Evolutionary conservation across 1,140 invertebrate species (phyloP).

Genomic region (Neuroterus valhalla): DNA sequence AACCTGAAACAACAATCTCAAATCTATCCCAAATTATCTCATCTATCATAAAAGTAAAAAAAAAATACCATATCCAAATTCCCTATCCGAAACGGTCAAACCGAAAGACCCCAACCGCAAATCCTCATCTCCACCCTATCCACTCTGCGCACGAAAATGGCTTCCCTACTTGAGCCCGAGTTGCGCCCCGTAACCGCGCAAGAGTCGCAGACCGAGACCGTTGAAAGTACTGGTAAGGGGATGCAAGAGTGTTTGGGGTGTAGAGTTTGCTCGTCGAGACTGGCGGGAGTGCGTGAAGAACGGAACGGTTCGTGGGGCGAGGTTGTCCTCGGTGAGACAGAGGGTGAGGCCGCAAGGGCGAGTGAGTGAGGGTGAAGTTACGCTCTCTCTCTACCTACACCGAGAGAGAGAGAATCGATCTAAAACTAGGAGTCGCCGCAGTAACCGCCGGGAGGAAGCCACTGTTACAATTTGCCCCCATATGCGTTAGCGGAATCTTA

Average conservation of each 20-base stretch:
- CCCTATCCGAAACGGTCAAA: no score
- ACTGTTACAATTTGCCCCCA: constrained; percentile 70
- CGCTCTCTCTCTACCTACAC: constrained; percentile 58
- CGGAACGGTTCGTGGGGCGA: constrained; percentile 47
- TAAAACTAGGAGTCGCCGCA: constrained; percentile 74
- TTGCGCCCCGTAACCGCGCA: not conserved
- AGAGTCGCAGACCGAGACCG: not conserved
- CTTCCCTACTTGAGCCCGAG: not conserved
- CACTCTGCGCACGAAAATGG: constrained; percentile 8
- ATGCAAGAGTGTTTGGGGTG: not conserved
- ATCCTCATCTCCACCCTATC: no score
- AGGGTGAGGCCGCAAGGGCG: constrained; percentile 41
- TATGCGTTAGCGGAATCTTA: constrained; percentile 59
- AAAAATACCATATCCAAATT: no score
- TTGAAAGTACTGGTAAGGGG: no score
- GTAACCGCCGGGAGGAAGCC: constrained; percentile 70
- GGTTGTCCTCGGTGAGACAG: constrained; percentile 45
- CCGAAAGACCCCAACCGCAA: no score
- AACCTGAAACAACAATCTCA: no score
- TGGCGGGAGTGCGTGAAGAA: not conserved
- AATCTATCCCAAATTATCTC: no score
- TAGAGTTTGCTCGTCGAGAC: not conserved
- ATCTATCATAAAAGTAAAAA: no score
- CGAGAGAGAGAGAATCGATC: constrained; percentile 73
- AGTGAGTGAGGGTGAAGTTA: constrained; percentile 50